These are phyloP conservation scores for Exaiptasia diaphana DNA, from an alignment of 64 coral and sea anemone species.

Conservation along the genomic window DNA sequence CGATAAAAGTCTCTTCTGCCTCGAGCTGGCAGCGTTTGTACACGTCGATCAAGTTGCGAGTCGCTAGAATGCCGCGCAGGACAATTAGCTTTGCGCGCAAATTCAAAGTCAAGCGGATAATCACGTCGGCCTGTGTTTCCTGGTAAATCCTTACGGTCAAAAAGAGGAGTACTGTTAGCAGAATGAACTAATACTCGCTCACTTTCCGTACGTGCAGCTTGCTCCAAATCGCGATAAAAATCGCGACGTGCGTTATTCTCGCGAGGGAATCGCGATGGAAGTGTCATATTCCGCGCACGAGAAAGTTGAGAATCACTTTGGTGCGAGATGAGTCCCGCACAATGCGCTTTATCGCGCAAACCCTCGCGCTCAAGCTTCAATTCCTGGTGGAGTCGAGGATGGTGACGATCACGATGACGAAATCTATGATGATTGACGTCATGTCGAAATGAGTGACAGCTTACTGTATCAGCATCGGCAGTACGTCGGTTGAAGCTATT, in stretches of 20 bases:
- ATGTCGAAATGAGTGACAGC: neutral
- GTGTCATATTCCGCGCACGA: neutral
- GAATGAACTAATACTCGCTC: neutral
- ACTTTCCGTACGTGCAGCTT: neutral
- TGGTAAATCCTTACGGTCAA: neutral
- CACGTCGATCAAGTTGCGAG: neutral
- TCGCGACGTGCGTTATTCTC: neutral
- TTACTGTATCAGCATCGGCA: conserved; percentile 15
- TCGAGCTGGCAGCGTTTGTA: neutral
- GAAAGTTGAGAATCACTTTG: neutral
- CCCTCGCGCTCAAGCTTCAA: neutral
- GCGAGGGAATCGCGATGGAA: neutral
- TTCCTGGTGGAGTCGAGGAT: neutral
- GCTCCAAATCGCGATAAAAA: conserved; percentile 4
- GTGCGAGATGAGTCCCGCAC: neutral
- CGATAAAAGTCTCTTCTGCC: neutral
- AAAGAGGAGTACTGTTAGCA: neutral
- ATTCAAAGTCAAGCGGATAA: neutral
- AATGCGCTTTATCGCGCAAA: neutral
- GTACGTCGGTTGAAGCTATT: conserved; percentile 25
- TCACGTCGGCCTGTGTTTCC: neutral
- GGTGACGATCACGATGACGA: conserved; percentile 2
- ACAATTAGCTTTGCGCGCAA: neutral
- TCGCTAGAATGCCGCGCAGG: neutral
- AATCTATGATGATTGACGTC: neutral